A percentile compares a stretch with the other conserved stretches of the same genome.
These are phyloP conservation scores for Mionectes olivaceus DNA, from an alignment of 2,797 vertebrate species.

Conservation along the genomic window DNA sequence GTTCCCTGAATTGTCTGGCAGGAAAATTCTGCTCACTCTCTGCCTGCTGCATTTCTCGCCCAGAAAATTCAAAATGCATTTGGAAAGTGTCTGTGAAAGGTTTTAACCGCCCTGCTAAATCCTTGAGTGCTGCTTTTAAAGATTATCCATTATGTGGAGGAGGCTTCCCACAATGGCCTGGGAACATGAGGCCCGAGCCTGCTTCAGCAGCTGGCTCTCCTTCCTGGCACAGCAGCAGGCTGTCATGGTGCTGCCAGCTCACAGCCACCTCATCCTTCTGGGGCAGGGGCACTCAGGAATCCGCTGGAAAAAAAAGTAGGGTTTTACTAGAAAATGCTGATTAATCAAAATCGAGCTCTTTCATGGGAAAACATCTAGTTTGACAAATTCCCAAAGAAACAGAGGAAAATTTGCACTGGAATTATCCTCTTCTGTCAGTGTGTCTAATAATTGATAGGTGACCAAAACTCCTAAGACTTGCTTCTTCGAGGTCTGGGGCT, in stretches of 20 bases:
- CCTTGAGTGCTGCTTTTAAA: constrained; percentile 50
- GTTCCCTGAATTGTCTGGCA: not conserved
- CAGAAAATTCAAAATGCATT: constrained; percentile 43
- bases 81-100: constrained; percentile 57
- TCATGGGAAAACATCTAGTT: not conserved
- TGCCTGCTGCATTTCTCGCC: constrained; percentile 41
- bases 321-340: not conserved
- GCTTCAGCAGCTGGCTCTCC: constrained; percentile 62
- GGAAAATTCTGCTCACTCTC: not conserved
- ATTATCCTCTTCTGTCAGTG: not conserved
- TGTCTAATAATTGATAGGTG: not conserved
- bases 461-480: not conserved
- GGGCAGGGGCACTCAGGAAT: not conserved
- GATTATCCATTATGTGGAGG: constrained; percentile 45
- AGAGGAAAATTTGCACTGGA: not conserved
- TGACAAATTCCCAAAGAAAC: not conserved
- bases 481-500: not conserved
- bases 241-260: not conserved
- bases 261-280: constrained; percentile 36
- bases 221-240: constrained; percentile 34
- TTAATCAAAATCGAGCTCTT: constrained; percentile 8
- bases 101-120: constrained; percentile 7
- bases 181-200: constrained; percentile 26
- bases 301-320: not conserved
- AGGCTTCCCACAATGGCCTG: constrained; percentile 38